Evolutionary conservation across 1,140 invertebrate genomes (phyloP).

Genomic region (Cyclargus thomasi): DNA sequence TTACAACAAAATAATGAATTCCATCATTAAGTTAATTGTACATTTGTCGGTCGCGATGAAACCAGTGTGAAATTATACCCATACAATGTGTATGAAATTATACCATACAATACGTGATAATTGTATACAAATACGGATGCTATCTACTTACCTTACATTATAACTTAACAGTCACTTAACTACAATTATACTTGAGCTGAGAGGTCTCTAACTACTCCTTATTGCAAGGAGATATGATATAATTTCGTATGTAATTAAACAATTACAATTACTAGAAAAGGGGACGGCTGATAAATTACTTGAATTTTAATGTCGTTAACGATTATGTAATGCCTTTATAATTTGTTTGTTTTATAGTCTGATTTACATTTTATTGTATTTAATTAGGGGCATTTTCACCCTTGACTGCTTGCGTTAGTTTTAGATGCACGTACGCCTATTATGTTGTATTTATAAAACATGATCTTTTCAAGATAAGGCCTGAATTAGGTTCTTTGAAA

Average conservation of each 20-base stretch:
- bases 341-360: slow-evolving; percentile 71
- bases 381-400: slow-evolving; percentile 57
- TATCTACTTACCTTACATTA: slow-evolving; percentile 68
- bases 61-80: slow-evolving; percentile 48
- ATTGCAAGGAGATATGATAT: slow-evolving; percentile 28
- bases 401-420: slow-evolving; percentile 29
- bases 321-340: slow-evolving; percentile 68
- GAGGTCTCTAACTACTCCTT: slow-evolving; percentile 23
- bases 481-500: too few relatives aligned
- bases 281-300: slow-evolving; percentile 67
- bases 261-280: slow-evolving; percentile 43
- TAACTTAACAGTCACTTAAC: slow-evolving; percentile 70
- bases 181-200: slow-evolving; percentile 53
- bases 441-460: too few relatives aligned
- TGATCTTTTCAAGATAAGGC: too few relatives aligned
- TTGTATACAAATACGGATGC: slow-evolving; percentile 52
- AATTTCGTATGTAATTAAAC: slow-evolving; percentile 2
- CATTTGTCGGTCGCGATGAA: slow-evolving; percentile 36
- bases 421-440: too few relatives aligned
- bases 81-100: slow-evolving; percentile 53
- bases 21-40: slow-evolving; percentile 44
- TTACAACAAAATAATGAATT: slow-evolving; percentile 36
- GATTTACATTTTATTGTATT: slow-evolving; percentile 69
- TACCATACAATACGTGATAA: slow-evolving; percentile 55
- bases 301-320: slow-evolving; percentile 65